Evolutionary conservation across 2,888 invertebrate species (phyloP).

Genomic region (Microplitis manilae): DNA sequence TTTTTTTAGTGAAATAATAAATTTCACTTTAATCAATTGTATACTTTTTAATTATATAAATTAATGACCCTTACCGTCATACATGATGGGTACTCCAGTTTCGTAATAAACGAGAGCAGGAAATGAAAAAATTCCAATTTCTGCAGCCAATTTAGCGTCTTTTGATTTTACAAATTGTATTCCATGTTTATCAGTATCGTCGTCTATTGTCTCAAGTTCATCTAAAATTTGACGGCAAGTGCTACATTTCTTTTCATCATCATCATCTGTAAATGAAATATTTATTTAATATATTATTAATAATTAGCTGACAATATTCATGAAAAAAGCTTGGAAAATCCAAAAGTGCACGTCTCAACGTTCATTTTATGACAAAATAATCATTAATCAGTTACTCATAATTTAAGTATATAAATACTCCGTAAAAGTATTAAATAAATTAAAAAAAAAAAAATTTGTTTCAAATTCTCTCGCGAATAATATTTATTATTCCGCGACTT

Average conservation of each 20-base stretch:
- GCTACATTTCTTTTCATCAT: constrained; percentile 88
- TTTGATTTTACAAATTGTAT: constrained; percentile 96
- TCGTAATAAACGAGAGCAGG: constrained; percentile 94
- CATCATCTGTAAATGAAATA: constrained; percentile 74
- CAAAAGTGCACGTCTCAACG: too few species aligned
- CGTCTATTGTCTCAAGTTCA: constrained; percentile 92
- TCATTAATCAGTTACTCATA: too few species aligned
- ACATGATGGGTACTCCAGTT: constrained; percentile 94
- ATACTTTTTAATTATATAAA: background rate
- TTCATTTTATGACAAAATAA: too few species aligned
- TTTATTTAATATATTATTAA: background rate
- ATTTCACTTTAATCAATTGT: background rate
- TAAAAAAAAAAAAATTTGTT: too few species aligned
- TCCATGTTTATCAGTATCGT: constrained; percentile 92
- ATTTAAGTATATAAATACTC: too few species aligned
- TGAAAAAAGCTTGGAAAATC: too few species aligned
- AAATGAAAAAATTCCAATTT: constrained; percentile 93
- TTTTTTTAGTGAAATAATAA: background rate
- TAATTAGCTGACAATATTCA: background rate
- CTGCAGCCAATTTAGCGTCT: constrained; percentile 89
- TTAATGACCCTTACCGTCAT: constrained; percentile 83
- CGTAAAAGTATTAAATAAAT: too few species aligned
- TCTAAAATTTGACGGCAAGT: constrained; percentile 88
- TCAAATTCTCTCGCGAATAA: too few species aligned
- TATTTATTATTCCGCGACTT: too few species aligned